Conservation (phyloP, 2,888 invertebrate genomes). For the Spatulosminthurus flaviceps region DNA sequence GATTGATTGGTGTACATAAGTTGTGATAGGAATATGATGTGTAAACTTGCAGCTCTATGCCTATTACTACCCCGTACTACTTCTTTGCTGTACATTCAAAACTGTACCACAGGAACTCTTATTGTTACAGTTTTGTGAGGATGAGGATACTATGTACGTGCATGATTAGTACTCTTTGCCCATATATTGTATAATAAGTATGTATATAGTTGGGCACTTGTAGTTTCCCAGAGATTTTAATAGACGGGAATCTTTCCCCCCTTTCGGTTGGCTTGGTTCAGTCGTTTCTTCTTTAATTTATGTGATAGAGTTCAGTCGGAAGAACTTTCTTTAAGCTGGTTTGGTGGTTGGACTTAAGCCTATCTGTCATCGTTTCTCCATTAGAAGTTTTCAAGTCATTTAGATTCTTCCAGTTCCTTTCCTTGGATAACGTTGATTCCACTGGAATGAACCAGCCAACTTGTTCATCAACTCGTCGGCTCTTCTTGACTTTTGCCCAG, state of each 20-base stretch:
- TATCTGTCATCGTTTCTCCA: conserved; percentile 49
- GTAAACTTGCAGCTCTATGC: too few relatives aligned
- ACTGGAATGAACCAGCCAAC: background rate
- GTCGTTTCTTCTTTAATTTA: conserved; percentile 19
- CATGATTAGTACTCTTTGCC: too few relatives aligned
- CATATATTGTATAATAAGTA: background rate
- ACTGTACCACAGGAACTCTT: too few relatives aligned
- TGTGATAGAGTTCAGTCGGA: conserved; percentile 20
- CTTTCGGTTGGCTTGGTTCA: conserved; percentile 2
- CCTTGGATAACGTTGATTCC: conserved; percentile 28
- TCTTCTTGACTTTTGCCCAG: background rate
- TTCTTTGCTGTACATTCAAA: too few relatives aligned
- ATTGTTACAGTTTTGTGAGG: too few relatives aligned
- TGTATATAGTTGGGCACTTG: background rate
- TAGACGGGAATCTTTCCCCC: background rate
- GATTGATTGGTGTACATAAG: too few relatives aligned
- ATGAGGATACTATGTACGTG: too few relatives aligned
- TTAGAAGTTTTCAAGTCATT: conserved; percentile 48
- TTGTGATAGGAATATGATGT: too few relatives aligned
- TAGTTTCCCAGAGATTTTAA: conserved; percentile 1
- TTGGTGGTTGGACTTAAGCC: conserved; percentile 45
- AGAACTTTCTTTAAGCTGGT: conserved; percentile 46
- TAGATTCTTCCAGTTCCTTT: conserved; percentile 48
- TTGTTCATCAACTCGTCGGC: background rate
- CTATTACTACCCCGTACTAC: too few relatives aligned